Evolutionary conservation across 92 coral and sea anemone species (phyloP), one percentile per base, ranked within the genome.

Genomic region (Metridium senile): DNA sequence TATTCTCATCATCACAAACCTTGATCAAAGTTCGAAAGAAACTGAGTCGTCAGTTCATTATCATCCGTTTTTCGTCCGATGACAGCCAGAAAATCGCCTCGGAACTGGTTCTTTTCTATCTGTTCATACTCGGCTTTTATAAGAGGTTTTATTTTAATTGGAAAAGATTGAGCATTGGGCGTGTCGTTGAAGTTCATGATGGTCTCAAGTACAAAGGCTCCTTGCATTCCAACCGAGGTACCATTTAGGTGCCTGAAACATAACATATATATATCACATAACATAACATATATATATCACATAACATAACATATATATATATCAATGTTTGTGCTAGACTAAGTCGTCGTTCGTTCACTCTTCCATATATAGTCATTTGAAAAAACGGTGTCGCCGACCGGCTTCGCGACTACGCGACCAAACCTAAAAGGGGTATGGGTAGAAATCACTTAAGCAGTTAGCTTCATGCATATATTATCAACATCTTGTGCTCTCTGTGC

Each of bases 161-260:
- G 70, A 11, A 77, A 0, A 27, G 0, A 1, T 53, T 77, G 82
- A 2, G 82, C 31, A 21, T 67, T 13, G 0, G 31, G 28, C 2
- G 72, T 29, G 33, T 33, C 54, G 84, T 90, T 65, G 86, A 82
- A 75, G 86, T 90, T 87, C 56, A 90, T 67, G 54, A 90, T 45
- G 0, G 83, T 84, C 7, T 90, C 92, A 53, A 90, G 26, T 9
- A 90, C 35, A 13, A 87, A 29, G 0, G 92, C 95, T 1, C 95
- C 95, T 46, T 75, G 85, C 30, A 89, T 27, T 16, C 66, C 65
- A 1, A 29, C 84, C 1, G 83, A 76, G 1, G 71, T 73, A 19
- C 33, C 59, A 28, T 30, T 66, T 26, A 58, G 47, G 18, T 54
- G 34, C 46, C 89, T 84, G 34, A 22, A 0, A 23, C n/a, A n/a